Base-by-base conservation (phyloP, 2,113 vertebrate species). In the Ivindomyrus marchei region DNA sequence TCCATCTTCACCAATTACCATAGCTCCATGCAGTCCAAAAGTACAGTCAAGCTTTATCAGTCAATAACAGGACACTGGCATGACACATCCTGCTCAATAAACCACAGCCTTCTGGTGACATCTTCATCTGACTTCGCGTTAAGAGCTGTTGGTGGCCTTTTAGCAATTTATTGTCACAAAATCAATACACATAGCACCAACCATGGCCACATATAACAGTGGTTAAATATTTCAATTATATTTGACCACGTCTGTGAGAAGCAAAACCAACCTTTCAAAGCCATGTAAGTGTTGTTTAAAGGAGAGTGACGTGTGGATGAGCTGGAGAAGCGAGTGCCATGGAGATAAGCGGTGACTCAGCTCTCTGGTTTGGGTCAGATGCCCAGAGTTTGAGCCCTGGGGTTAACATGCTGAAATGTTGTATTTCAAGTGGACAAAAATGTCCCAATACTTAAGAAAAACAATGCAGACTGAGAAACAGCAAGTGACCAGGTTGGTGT, bases 271-370 rank as follows among this genome's bases (percentile, higher is more conserved):
- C 31, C 17, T 42, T 39, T 80, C 74, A 8, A 39, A 80, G 4
- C 74, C 74, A 80, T 42, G 31, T 80, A 46, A 47, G 42, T 13
- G 62, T 3, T 27, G 10, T 70, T 31, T 70, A 27, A 11, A 70
- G 62, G 62, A 70, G n/a, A 4, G n/a, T 70, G 62, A 70, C 10
- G 10, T 70, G 62, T 70, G 58, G n/a, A 19, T 24, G 7, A 31
- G 49, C 46, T 66, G 53, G 90, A 92, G 91, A 93, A 93, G 92
- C 90, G 11, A 90, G 91, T 77, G 74, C 87, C 58, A 84, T 84
- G 90, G 80, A 94, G 95, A 95, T 95, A 95, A 92, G 50, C 17
- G 66, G 53, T 89, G 90, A 92, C 52, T 92, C 90, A 90, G 91
- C 90, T 90, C 87, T 6, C 46, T 36, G 83, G 3, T 21, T 85